Percentiles rank a stretch among this genome's conserved stretches.
phyloP scores from a whole-genome alignment of 2,888 invertebrate species.

The Drosophila rellima region DNA sequence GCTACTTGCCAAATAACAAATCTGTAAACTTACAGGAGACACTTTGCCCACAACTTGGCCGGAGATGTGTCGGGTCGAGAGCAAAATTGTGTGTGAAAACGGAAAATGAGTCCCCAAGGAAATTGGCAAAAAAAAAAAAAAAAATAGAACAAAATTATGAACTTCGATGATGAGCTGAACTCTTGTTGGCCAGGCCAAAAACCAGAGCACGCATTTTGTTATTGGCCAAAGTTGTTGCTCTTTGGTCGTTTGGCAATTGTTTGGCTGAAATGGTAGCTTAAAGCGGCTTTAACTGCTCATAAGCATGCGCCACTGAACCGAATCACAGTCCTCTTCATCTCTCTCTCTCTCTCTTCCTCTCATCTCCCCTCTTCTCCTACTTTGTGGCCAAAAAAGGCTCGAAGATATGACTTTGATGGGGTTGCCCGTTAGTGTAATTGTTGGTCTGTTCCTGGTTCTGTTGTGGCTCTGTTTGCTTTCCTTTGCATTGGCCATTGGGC shows the following conservation, averaged over 20 bases:
- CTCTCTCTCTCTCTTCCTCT: too few relatives aligned
- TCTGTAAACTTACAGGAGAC: constrained; percentile 68
- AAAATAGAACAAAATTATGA: constrained; percentile 54
- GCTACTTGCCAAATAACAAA: constrained; percentile 48
- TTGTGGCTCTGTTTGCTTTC: constrained; percentile 32
- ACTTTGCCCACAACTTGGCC: constrained; percentile 40
- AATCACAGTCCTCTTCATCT: constrained; percentile 13
- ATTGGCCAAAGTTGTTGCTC: constrained; percentile 34
- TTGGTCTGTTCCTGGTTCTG: constrained; percentile 33
- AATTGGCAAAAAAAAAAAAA: constrained; percentile 29
- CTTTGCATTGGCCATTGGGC: constrained; percentile 46
- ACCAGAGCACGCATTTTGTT: constrained; percentile 47
- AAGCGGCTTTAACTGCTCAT: constrained; percentile 74
- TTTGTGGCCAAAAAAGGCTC: constrained; percentile 9
- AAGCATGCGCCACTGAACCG: constrained; percentile 59
- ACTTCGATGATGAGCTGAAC: constrained; percentile 49
- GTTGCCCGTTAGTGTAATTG: constrained; percentile 54
- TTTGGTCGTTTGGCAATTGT: constrained; percentile 43
- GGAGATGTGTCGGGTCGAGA: background rate
- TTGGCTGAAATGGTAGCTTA: constrained; percentile 55
- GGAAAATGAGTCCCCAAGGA: constrained; percentile 74
- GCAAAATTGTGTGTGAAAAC: constrained; percentile 75
- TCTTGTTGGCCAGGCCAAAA: constrained; percentile 20
- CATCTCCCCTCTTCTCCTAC: background rate
- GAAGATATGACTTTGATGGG: constrained; percentile 42